Conservation (phyloP, 2,113 vertebrate species). For the Nerophis lumbriciformis region DNA sequence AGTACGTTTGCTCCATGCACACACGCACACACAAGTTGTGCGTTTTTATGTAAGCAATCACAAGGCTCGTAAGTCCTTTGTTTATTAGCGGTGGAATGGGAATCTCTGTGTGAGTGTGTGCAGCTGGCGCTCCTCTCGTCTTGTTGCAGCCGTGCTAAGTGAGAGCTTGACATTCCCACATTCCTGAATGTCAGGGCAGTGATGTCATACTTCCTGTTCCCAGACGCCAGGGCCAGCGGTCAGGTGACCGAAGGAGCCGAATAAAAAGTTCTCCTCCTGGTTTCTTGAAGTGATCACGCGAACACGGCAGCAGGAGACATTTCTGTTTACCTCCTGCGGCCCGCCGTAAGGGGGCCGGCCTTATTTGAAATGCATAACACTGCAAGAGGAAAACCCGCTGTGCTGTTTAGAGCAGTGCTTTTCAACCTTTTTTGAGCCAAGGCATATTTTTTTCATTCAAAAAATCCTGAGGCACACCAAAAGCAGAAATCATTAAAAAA, state of each 20-base stretch:
- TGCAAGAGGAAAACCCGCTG: too few species aligned
- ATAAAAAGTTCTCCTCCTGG: conserved; percentile 11
- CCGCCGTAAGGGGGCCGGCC: too few species aligned
- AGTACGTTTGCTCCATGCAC: not conserved
- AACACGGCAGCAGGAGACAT: too few species aligned
- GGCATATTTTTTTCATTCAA: too few species aligned
- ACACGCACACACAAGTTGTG: not conserved
- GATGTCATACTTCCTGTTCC: conserved; percentile 71
- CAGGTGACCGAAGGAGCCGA: conserved; percentile 50
- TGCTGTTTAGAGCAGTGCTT: too few species aligned
- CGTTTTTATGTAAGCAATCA: too few species aligned
- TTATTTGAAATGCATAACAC: too few species aligned
- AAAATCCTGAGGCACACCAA: too few species aligned
- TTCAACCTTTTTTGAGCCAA: too few species aligned
- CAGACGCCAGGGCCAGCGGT: conserved; percentile 48
- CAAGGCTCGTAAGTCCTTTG: not conserved
- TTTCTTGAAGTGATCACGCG: not conserved
- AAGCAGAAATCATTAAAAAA: too few species aligned
- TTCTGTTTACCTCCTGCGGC: too few species aligned
- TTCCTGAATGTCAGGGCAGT: conserved; percentile 65
- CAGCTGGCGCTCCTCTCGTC: conserved; percentile 21
- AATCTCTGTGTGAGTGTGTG: conserved; percentile 15
- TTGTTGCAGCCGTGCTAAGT: conserved; percentile 40
- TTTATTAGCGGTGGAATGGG: conserved; percentile 7
- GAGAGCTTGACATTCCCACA: conserved; percentile 61